Base-by-base conservation (phyloP, 2,797 vertebrate species). In the Periparus ater region DNA sequence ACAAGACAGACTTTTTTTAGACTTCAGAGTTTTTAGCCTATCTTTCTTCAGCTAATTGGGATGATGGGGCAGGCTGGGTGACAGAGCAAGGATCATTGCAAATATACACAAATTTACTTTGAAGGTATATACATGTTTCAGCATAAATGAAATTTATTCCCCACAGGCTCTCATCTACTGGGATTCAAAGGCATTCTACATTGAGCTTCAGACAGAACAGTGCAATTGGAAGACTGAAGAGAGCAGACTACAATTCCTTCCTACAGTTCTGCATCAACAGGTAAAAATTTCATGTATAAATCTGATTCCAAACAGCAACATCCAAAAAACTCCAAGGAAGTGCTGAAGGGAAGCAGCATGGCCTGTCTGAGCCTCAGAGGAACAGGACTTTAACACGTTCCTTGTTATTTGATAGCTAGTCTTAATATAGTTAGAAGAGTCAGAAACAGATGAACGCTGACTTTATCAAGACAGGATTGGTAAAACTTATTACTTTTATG, bases 401-500 rank as follows among this genome's bases (percentile, higher is more conserved):
- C 86, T 53, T 93, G 88, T 91, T 79, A 96, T 53, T 79, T 92
- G 92, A 94, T 91, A 96, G 86, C 62, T 70, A 73, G 80, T 96
- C 95, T 95, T 94, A 95, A 94, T 96, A 94, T 89, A 95, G 92
- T 92, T 79, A 87, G 88, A 88, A 87, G 88, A 70, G 30, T 36
- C 40, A 81, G 83, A 94, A 88, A 65, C 48, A 72, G 57, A 88
- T 78, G 40, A 92, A 86, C 73, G n/a, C 26, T 89, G 71, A 19
- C n/a, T 91, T 94, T 47, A 87, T 89, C 63, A 79, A 57, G 60
- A 34, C 16, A 55, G 51, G 58, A 82, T 34, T 73, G 51, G 58
- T 58, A 89, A 92, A 92, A 76, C 2, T 40, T 80, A 34, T 1
- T 54, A 77, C 55, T 91, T 91, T 82, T 40, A 70, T 23, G 17